Evolutionary conservation across 2,888 invertebrate genomes (phyloP), one percentile per base, ranked within the genome.

Genomic region (Pollenia amentaria): DNA sequence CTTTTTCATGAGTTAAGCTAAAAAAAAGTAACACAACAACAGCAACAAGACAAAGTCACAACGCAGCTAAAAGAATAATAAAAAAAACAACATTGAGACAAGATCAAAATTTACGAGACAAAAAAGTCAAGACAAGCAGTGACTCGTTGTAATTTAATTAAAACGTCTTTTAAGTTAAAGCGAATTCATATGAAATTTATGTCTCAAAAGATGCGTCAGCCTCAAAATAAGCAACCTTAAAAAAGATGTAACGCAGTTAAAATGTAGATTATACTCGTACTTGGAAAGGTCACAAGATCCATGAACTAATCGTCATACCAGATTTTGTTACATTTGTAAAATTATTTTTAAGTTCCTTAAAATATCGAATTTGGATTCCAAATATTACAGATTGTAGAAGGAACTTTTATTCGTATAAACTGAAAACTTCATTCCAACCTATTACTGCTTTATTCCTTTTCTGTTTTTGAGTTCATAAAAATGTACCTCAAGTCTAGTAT

Each of bases 121-220:
- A 60, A 55, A 53, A 75, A 78, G 14, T 51, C 62, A 79, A 70
- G 80, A 60, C 48, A 76, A 78, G 57, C 75, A 78, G 73, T 65
- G 83, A 75, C 70, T 72, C 42, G 51, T 65, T 75, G 85, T 76
- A 88, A 89, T 90, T 90, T 90, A 92, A 93, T 93, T 92, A 91
- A 92, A 90, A 92, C 89, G 90, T 92, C 90, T 90, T 87, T 87
- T 84, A 90, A 88, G 85, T 88, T 88, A 85, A 87, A 84, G 85
- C 87, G 82, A 87, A 88, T 87, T 88, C 69, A 73, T 77, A 75
- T 16, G 67, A 90, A 90, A 90, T 90, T 90, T 91, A 88, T 89
- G 57, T 78, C 12, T 44, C 64, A 40, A 44, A 60, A 70, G 76
- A 82, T 88, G 88, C 65, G 80, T 85, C 88, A 87, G 73, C 76